Percentiles rank a stretch among this genome's conserved stretches.
Evolutionary conservation across 1,140 invertebrate genomes (phyloP).

Genomic region (Lordiphosa mommai): DNA sequence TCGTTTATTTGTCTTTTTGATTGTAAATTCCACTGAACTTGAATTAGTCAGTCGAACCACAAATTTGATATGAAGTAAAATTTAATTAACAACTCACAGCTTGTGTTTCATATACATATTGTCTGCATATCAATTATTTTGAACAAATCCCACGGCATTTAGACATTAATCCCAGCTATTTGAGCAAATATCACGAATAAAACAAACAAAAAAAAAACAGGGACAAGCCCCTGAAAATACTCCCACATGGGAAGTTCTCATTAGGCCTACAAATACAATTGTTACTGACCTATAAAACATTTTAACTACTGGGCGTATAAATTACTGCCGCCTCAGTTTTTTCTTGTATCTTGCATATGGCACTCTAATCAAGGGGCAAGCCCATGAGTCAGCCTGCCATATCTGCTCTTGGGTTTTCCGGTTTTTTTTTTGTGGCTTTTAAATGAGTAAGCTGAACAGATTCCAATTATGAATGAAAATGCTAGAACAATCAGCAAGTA

Average conservation of each 20-base stretch:
- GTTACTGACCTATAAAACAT: background rate
- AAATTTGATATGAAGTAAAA: conserved; percentile 16
- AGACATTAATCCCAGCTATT: conserved; percentile 28
- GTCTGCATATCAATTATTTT: background rate
- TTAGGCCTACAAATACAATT: conserved; percentile 10
- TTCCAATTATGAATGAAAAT: too few relatives aligned
- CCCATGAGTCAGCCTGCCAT: too few relatives aligned
- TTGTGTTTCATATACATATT: background rate
- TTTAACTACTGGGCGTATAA: background rate
- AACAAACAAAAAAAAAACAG: background rate
- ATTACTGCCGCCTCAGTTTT: too few relatives aligned
- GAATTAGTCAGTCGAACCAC: conserved; percentile 59
- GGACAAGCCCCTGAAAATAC: conserved; percentile 59
- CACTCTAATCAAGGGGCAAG: too few relatives aligned
- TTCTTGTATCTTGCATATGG: too few relatives aligned
- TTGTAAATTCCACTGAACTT: conserved; percentile 54
- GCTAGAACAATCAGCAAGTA: too few relatives aligned
- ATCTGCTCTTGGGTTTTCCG: too few relatives aligned
- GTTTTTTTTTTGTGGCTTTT: too few relatives aligned
- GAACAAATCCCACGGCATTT: conserved; percentile 33
- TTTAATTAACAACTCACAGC: conserved; percentile 14
- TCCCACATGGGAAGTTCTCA: conserved; percentile 31
- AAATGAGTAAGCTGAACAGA: background rate
- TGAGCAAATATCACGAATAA: too few relatives aligned
- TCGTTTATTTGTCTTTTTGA: conserved; percentile 10